Evolutionary conservation across 2,888 invertebrate species (phyloP).

Genomic region (Oeneis ivallda): DNA sequence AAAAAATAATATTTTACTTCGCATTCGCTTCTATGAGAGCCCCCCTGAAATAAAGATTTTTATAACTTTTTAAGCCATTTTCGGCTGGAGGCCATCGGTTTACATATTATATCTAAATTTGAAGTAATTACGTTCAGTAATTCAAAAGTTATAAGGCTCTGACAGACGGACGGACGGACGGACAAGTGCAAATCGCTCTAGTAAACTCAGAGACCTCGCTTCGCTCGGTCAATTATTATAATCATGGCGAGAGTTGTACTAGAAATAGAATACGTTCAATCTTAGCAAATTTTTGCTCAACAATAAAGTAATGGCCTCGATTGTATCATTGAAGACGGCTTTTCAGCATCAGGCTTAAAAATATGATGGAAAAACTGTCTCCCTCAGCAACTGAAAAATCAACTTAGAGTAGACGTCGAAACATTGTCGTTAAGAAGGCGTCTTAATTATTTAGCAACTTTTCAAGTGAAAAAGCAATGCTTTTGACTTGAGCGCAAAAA

Average conservation of each 20-base stretch:
- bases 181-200: too few relatives aligned
- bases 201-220: too few relatives aligned
- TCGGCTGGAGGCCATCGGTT: too few relatives aligned
- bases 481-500: slow-evolving; percentile 79
- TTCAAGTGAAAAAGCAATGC: slow-evolving; percentile 75
- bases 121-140: too few relatives aligned
- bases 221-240: too few relatives aligned
- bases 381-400: slow-evolving; percentile 54
- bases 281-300: slow-evolving; percentile 1
- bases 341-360: slow-evolving; percentile 21
- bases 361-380: slow-evolving; percentile 46
- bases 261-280: not conserved
- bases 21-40: too few relatives aligned
- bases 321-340: slow-evolving; percentile 11
- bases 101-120: too few relatives aligned
- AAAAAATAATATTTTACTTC: too few relatives aligned
- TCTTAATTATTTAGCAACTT: slow-evolving; percentile 80
- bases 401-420: slow-evolving; percentile 63
- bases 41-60: too few relatives aligned
- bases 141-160: too few relatives aligned
- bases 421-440: slow-evolving; percentile 68
- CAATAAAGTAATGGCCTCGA: slow-evolving; percentile 11
- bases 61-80: too few relatives aligned
- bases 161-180: too few relatives aligned
- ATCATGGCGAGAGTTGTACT: not conserved